phyloP scores from a whole-genome alignment of 2,888 invertebrate genomes.

The Lottia gigantea region DNA sequence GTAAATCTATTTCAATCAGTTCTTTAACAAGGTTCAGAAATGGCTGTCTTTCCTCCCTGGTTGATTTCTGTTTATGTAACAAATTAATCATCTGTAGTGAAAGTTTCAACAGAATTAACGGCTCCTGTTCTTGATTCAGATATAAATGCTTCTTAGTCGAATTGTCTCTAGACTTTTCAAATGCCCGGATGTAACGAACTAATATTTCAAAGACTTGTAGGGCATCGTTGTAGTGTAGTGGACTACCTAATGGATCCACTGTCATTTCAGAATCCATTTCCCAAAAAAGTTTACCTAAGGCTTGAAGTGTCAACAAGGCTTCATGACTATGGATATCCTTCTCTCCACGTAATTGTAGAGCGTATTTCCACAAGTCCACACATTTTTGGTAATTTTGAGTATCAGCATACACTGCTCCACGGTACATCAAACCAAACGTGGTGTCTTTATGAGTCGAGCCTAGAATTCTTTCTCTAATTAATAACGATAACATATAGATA shows the following conservation, averaged over 20 bases:
- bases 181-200: slow-evolving; percentile 68
- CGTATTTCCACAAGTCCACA: slow-evolving; percentile 87
- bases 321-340: slow-evolving; percentile 80
- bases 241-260: slow-evolving; percentile 57
- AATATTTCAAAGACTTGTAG: slow-evolving; percentile 78
- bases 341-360: slow-evolving; percentile 81
- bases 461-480: slow-evolving; percentile 88
- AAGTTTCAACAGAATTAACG: slow-evolving; percentile 77
- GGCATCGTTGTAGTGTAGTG: slow-evolving; percentile 78
- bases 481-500: slow-evolving; percentile 79
- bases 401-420: slow-evolving; percentile 74
- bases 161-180: slow-evolving; percentile 16
- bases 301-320: slow-evolving; percentile 87
- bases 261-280: slow-evolving; percentile 67
- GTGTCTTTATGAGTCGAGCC: slow-evolving; percentile 89
- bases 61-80: slow-evolving; percentile 37
- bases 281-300: slow-evolving; percentile 85
- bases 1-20: slow-evolving; percentile 72
- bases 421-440: slow-evolving; percentile 74
- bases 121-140: slow-evolving; percentile 37
- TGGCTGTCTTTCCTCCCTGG: slow-evolving; percentile 27
- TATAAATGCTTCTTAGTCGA: neutral
- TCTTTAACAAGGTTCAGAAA: slow-evolving; percentile 71
- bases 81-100: slow-evolving; percentile 55
- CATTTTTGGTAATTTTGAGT: slow-evolving; percentile 79